A percentile compares a stretch with the other conserved stretches of the same genome.
Evolutionary conservation across 2,888 invertebrate species (phyloP).

Genomic region (Liopterus haemorrhoidalis): DNA sequence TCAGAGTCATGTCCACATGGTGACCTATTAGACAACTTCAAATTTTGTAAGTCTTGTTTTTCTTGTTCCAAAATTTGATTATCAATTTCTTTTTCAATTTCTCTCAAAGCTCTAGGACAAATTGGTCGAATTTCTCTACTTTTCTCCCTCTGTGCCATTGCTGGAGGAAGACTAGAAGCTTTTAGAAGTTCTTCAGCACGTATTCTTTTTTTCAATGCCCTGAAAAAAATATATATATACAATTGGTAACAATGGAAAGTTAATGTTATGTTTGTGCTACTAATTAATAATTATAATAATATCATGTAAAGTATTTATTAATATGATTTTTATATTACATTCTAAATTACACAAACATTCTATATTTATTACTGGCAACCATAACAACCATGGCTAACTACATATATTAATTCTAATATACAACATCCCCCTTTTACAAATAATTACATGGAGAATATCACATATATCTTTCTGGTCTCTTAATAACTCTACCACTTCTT

Average conservation of each 20-base stretch:
- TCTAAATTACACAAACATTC: no score
- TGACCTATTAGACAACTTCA: no score
- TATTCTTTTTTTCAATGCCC: conserved; percentile 60
- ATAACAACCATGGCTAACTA: no score
- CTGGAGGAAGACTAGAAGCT: conserved; percentile 59
- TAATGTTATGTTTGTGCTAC: background rate
- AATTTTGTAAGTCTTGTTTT: conserved; percentile 41
- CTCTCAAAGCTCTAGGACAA: conserved; percentile 41
- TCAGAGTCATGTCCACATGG: conserved; percentile 42
- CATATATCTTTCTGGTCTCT: no score
- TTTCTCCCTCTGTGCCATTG: conserved; percentile 60
- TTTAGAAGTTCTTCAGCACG: conserved; percentile 64
- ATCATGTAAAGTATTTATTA: no score
- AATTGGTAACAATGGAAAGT: background rate
- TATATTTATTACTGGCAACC: no score
- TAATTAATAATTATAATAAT: no score
- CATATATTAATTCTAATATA: no score
- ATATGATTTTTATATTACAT: no score
- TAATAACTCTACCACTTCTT: no score
- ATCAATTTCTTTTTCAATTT: conserved; percentile 36
- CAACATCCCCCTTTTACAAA: no score
- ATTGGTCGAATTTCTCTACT: conserved; percentile 38
- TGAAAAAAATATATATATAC: conserved; percentile 33
- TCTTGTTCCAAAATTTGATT: conserved; percentile 43
- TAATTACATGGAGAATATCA: no score